A percentile compares a stretch with the other conserved stretches of the same genome.
phyloP scores from a whole-genome alignment of 2,888 invertebrate species.

The Phasia obesa region DNA sequence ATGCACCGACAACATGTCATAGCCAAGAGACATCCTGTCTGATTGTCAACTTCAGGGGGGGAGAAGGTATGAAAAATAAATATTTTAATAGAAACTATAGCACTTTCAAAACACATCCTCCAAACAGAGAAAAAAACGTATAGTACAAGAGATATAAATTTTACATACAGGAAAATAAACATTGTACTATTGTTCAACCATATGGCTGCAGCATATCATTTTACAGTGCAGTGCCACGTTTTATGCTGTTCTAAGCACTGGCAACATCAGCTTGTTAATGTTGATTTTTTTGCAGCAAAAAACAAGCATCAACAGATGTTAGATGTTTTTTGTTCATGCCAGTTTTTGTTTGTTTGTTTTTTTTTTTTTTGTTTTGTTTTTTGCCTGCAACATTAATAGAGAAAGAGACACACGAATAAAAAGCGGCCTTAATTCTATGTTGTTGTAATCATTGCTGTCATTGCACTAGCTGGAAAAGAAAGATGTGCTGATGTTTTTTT shows the following conservation, averaged over 20 bases:
- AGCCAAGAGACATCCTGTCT: conserved; percentile 53
- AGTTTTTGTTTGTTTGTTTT: conserved; percentile 10
- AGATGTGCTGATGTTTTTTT: conserved; percentile 9
- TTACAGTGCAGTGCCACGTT: conserved; percentile 48
- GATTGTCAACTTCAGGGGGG: conserved; percentile 16
- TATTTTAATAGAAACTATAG: conserved; percentile 30
- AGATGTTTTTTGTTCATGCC: too few species aligned
- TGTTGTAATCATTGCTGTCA: conserved; percentile 40
- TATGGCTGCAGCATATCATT: conserved; percentile 47
- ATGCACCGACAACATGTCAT: conserved; percentile 37
- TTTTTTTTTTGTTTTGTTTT: not conserved
- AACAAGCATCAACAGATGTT: conserved; percentile 52
- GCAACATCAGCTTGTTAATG: conserved; percentile 42
- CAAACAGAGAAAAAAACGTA: not conserved
- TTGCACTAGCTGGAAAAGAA: conserved; percentile 6
- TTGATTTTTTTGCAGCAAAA: conserved; percentile 21
- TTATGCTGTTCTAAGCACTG: conserved; percentile 37
- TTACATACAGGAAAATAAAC: not conserved
- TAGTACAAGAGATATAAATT: not conserved
- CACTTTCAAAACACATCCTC: conserved; percentile 26
- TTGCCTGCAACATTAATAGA: not conserved
- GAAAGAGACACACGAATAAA: not conserved
- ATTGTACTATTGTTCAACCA: not conserved
- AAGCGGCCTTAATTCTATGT: conserved; percentile 50
- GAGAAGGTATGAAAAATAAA: not conserved